A percentile compares a stretch with the other conserved stretches of the same genome.
phyloP scores from a whole-genome alignment of 2,888 invertebrate genomes.

The Nasonovia ribisnigri region DNA sequence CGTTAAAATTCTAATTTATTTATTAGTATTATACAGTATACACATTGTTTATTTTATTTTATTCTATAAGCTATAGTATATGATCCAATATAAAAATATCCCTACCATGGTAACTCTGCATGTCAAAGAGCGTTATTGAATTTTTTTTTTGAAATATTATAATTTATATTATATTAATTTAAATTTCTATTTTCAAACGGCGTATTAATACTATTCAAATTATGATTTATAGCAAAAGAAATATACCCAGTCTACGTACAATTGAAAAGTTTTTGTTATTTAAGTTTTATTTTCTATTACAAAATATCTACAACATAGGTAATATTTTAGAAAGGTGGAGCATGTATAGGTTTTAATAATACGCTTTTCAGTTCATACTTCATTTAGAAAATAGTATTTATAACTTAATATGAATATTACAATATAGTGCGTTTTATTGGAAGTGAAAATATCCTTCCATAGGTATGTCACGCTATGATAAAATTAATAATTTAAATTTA shows the following conservation, averaged over 20 bases:
- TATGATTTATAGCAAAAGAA: not conserved
- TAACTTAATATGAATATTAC: not conserved
- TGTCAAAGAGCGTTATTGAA: not conserved
- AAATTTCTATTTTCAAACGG: not conserved
- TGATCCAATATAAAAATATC: not conserved
- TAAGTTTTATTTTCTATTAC: not conserved
- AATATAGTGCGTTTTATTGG: not conserved
- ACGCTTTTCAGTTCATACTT: not conserved
- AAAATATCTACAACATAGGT: not conserved
- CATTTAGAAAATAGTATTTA: not conserved
- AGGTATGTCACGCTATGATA: not conserved
- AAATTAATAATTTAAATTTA: not conserved
- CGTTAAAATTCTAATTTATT: not conserved
- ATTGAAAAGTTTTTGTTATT: not conserved
- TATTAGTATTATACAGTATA: not conserved
- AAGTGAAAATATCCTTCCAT: not conserved
- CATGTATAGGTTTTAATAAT: not conserved
- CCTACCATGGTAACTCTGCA: not conserved
- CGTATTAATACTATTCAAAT: not conserved
- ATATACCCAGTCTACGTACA: not conserved
- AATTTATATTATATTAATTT: not conserved
- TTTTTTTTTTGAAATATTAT: not conserved
- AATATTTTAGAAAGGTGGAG: not conserved
- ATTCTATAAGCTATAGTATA: not conserved
- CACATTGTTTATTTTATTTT: not conserved